Evolutionary conservation across 1,140 invertebrate species (phyloP), one percentile per base, ranked within the genome.

Genomic region (Andrena cerasifolii): DNA sequence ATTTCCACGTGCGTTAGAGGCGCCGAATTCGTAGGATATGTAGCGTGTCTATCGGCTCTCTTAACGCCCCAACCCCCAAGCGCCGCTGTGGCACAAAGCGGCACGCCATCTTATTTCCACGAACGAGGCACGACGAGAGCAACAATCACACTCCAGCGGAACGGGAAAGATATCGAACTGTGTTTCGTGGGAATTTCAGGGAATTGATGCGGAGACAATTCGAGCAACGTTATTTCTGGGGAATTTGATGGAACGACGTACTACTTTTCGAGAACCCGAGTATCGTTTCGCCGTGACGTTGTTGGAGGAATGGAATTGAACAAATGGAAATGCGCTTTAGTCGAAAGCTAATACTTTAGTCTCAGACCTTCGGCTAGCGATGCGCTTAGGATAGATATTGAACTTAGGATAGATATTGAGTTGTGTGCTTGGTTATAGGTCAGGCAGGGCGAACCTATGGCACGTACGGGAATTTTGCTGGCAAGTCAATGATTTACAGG

Each of bases 1-100:
- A 63, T 40, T 68, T 81, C 40, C 33, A 36, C 47, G 70, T 26
- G 21, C n/a, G 59, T 74, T 49, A 54, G 0, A 54, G 40, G 3
- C 28, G 16, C 18, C 31, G 26, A 51, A 61, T 75, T 67, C 51
- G n/a, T 54, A 33, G 16, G 16, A 36, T 36, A 18, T 24, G 5
- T 16, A 4, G 16, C 12, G 7, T 8, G 24, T 43, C 40, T 58
- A 71, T 71, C 45, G 40, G 26, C 67, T 18, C 18, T 21, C 36
- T 61, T 49, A 61, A 61, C 36, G 31, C n/a, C n/a, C 8, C 56
- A n/a, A n/a, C n/a, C n/a, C n/a, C n/a, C n/a, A n/a, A n/a, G n/a
- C n/a, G n/a, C n/a, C n/a, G n/a, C 36, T 10, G 10, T 31, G 56
- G 14, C 14, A 26, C 28, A 72, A 61, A 72, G 6, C 31, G 8